phyloP scores from a whole-genome alignment of 2,113 vertebrate genomes.

The Melanerpes formicivorus region DNA sequence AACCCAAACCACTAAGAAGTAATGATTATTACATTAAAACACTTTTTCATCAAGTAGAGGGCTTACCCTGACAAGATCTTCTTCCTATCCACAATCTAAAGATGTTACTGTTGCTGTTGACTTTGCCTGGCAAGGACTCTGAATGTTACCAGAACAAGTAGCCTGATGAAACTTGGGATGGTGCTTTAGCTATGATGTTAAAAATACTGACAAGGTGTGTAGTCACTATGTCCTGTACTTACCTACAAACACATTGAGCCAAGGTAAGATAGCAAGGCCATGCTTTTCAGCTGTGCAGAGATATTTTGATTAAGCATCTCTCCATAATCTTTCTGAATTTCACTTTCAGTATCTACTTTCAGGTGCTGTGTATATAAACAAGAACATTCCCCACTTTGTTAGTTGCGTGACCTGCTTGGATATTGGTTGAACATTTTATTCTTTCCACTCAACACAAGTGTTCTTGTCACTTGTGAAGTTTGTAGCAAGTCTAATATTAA shows the following conservation, averaged over 20 bases:
- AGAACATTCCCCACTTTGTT: not conserved
- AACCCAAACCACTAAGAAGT: not conserved
- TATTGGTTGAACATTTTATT: not conserved
- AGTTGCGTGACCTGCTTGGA: not conserved
- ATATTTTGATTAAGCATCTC: not conserved
- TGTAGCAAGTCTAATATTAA: not conserved
- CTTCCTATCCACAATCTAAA: not conserved
- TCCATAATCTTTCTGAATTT: not conserved
- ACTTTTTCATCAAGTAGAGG: not conserved
- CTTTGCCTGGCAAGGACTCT: not conserved
- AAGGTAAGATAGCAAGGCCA: not conserved
- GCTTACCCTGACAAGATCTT: not conserved
- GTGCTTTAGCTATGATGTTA: not conserved
- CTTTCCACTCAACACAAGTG: not conserved
- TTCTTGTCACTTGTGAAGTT: not conserved
- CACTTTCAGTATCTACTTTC: not conserved
- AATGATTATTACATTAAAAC: not conserved
- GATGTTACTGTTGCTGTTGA: not conserved
- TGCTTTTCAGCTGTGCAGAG: not conserved
- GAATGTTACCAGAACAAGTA: not conserved
- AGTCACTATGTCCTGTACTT: not conserved
- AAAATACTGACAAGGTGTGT: not conserved
- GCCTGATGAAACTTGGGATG: not conserved
- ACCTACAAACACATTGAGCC: not conserved
- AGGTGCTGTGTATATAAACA: not conserved